These are phyloP conservation scores for Lepidurus couesii DNA, from an alignment of 1,140 invertebrate species.

Conservation along the genomic window DNA sequence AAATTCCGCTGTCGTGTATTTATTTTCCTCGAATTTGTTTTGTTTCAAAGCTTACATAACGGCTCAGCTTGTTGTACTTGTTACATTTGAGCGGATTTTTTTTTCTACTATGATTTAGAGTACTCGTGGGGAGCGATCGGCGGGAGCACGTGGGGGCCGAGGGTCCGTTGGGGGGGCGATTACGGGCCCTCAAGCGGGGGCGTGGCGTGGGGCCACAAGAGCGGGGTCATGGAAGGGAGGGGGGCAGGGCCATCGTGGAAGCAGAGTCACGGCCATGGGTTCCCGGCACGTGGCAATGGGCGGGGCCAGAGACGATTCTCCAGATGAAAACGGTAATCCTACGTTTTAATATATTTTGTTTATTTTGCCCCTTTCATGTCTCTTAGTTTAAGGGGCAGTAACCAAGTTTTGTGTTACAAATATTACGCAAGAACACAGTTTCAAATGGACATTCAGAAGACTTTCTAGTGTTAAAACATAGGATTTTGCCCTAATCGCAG, in stretches of 20 bases:
- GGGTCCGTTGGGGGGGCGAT: background rate
- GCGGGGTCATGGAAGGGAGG: background rate
- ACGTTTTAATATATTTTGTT: background rate
- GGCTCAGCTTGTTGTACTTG: background rate
- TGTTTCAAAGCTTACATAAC: constrained; percentile 7
- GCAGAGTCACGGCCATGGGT: constrained; percentile 12
- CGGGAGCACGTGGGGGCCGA: constrained; percentile 9
- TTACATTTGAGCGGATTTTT: background rate
- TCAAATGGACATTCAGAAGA: too few relatives aligned
- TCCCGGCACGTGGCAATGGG: constrained; percentile 2
- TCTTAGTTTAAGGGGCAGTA: too few relatives aligned
- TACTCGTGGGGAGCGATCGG: background rate
- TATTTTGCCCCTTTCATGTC: too few relatives aligned
- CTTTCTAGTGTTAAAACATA: too few relatives aligned
- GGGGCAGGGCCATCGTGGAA: background rate
- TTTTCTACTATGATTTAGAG: background rate
- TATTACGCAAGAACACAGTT: too few relatives aligned
- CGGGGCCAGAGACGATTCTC: constrained; percentile 11
- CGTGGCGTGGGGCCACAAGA: constrained; percentile 4
- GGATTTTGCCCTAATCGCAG: too few relatives aligned
- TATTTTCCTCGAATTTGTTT: background rate
- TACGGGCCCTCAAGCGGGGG: background rate
- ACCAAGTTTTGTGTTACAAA: too few relatives aligned
- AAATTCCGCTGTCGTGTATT: background rate
- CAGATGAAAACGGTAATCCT: constrained; percentile 1